Base-by-base conservation (phyloP, 2,113 vertebrate species). In the Eleginops maclovinus region DNA sequence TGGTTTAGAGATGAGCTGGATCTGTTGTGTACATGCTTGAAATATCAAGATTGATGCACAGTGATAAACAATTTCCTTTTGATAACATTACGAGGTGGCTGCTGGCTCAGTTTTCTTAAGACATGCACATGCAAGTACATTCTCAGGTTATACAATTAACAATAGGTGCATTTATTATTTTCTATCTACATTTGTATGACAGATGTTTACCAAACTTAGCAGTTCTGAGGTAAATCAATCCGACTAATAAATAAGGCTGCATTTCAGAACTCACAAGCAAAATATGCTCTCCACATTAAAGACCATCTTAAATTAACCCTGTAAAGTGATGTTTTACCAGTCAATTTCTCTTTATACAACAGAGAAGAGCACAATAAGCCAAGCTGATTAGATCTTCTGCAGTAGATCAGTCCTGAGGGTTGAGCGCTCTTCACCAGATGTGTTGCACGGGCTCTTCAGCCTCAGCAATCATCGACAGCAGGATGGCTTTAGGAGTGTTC, bases 401-500 rank as follows among this genome's bases (percentile, higher is more conserved):
- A 15, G 9, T 31, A 22, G 9, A 17, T 53, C 22, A 41, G 72
- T 60, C 65, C 63, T 56, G 64, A 72, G n/a, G n/a, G n/a, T n/a
- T n/a, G n/a, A n/a, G n/a, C n/a, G 24, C 22, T 17, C 31, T 12
- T 89, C 88, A 95, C 88, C 87, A 94, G 40, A 87, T 84, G 16
- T 83, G 81, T 1, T 92, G 82, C 0, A 63, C 17, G 0, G 88
- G 72, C 9, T 94, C 91, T 4, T 91, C 95, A 0, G 92, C 92
- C 74, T 97, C 97, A 0, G 95, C 84, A 0, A 87, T 92, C 49
- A 98, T 76, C 2, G 96, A 96, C 43, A 99, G 91, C 85, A 99
- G 91, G 81, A 98, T 93, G 4, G 96, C 95, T 81, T 99, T 99
- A 69, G 98, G 96, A 6, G 96, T 98, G 95, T 99, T 99, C 93